phyloP scores from a whole-genome alignment of 1,140 invertebrate genomes.

The Aleiodes sp. region DNA sequence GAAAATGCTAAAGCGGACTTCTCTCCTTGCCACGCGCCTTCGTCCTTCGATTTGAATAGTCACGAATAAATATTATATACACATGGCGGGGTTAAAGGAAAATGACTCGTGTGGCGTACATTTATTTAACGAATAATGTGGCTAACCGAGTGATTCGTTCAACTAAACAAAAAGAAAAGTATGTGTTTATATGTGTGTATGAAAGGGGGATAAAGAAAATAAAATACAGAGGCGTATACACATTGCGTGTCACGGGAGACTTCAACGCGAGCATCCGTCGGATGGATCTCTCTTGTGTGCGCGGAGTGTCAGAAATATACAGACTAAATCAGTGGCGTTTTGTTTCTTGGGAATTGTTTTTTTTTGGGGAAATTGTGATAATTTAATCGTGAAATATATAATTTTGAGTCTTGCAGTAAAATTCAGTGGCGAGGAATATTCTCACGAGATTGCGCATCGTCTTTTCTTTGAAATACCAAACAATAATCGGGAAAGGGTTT shows the following conservation, averaged over 20 bases:
- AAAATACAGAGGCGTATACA: background rate
- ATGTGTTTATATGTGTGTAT: too few relatives aligned
- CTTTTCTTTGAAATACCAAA: too few relatives aligned
- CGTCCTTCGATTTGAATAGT: constrained; percentile 13
- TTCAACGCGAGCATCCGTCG: constrained; percentile 61
- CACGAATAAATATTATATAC: background rate
- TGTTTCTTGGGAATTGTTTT: too few relatives aligned
- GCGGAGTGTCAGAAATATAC: background rate
- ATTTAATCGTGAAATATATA: too few relatives aligned
- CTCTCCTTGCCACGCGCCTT: constrained; percentile 16
- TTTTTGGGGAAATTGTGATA: too few relatives aligned
- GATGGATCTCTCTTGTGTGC: constrained; percentile 28
- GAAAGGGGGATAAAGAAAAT: background rate
- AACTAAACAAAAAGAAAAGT: too few relatives aligned
- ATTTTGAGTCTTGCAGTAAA: too few relatives aligned
- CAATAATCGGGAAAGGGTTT: too few relatives aligned
- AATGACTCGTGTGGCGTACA: background rate
- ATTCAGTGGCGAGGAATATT: too few relatives aligned
- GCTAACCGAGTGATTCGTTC: background rate
- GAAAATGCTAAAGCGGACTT: background rate
- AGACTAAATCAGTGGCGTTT: background rate
- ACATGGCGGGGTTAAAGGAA: too few relatives aligned
- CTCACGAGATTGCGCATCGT: too few relatives aligned
- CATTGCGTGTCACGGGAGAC: constrained; percentile 44
- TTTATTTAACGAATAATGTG: background rate